Evolutionary conservation across 1,140 invertebrate genomes (phyloP).

Genomic region (Paralvinella palmiformis): DNA sequence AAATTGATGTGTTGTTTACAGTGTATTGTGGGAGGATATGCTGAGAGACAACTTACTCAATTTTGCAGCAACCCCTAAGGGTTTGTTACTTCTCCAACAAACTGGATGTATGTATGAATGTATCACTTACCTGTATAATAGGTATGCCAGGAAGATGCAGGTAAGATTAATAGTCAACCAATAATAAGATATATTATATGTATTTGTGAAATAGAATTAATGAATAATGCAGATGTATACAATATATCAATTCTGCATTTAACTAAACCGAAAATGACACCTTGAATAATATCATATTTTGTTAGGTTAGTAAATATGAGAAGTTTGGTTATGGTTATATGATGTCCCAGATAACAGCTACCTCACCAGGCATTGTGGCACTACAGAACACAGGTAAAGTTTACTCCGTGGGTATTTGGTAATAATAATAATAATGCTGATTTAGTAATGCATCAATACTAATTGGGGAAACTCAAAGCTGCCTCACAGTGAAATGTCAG

Average conservation of each 20-base stretch:
- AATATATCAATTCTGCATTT: no score
- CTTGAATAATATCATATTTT: no score
- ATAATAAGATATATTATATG: neutral
- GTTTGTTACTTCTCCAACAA: constrained; percentile 43
- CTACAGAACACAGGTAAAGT: constrained; percentile 41
- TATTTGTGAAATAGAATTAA: no score
- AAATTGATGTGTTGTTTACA: constrained; percentile 24
- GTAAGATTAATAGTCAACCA: constrained; percentile 23
- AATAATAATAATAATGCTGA: no score
- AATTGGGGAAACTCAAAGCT: no score
- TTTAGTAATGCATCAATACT: no score
- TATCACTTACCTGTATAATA: constrained; percentile 44
- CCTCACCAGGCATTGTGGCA: constrained; percentile 44
- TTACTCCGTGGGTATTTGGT: neutral
- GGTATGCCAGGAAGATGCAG: constrained; percentile 48
- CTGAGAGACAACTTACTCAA: constrained; percentile 47
- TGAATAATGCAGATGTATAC: no score
- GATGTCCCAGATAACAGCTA: constrained; percentile 47
- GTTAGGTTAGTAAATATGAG: constrained; percentile 50
- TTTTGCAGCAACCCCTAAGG: constrained; percentile 48
- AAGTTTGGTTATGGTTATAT: constrained; percentile 51
- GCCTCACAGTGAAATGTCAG: no score
- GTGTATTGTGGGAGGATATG: constrained; percentile 41
- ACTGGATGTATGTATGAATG: constrained; percentile 43
- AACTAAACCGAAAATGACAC: no score